Conservation (phyloP, 2,113 vertebrate genomes). For the Larimichthys crocea region DNA sequence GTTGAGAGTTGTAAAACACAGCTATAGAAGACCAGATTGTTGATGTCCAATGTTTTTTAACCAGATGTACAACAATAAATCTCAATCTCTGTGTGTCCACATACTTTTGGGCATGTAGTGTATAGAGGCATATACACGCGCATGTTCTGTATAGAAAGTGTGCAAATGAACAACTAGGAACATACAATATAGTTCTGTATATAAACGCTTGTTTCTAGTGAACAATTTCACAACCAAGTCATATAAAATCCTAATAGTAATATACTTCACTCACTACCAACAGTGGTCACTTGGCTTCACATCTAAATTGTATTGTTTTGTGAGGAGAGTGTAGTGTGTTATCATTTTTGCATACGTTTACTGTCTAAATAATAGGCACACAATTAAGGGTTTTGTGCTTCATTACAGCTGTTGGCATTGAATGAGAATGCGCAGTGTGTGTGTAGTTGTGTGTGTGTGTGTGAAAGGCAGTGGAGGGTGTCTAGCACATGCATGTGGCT, state of each 20-base stretch:
- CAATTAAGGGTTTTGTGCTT: conserved; percentile 39
- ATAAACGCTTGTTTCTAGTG: not conserved
- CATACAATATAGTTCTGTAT: not conserved
- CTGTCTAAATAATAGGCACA: conserved; percentile 9
- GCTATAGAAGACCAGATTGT: no score
- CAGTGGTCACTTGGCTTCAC: conserved; percentile 1
- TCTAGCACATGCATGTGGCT: conserved; percentile 41
- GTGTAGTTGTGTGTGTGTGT: conserved; percentile 24
- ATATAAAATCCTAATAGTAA: not conserved
- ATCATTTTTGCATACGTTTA: conserved; percentile 13
- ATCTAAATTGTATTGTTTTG: not conserved
- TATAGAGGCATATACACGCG: not conserved
- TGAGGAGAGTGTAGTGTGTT: not conserved
- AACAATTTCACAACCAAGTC: not conserved
- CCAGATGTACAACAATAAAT: not conserved
- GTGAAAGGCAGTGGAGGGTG: conserved; percentile 13
- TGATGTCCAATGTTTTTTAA: not conserved
- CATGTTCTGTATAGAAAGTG: not conserved
- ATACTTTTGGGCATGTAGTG: not conserved
- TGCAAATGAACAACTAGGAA: not conserved
- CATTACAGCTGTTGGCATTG: conserved; percentile 50
- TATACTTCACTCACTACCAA: not conserved
- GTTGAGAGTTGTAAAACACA: no score
- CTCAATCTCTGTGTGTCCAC: not conserved
- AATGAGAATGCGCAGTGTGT: conserved; percentile 30